Base-by-base conservation (phyloP, 2,113 vertebrate species). In the Austrofundulus limnaeus region DNA sequence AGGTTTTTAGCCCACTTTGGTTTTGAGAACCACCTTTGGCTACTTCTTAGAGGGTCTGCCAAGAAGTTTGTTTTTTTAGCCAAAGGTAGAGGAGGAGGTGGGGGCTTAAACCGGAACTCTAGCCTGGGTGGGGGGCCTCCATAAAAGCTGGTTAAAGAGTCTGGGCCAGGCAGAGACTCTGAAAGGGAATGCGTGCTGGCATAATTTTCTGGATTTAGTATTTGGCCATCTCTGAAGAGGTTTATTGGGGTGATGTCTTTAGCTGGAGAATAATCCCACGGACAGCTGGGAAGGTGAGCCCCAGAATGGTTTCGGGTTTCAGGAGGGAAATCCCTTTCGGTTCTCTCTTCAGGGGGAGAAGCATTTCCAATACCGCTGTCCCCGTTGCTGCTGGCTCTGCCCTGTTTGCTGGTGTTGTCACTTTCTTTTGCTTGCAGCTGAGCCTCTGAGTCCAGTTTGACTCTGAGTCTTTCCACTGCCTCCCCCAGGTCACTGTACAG, bases 401-500 rank as follows among this genome's bases (percentile, higher is more conserved):
- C 90, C 45, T 80, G 78, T 49, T 87, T 85, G 20, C 68, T 69
- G 1, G 47, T 66, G 47, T 92, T 94, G 5, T 90, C 84, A 15
- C 92, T 94, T 66, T 94, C 92, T 39, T 90, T 94, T 55, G 68
- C 89, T 37, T 94, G 93, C 1, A 83, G 91, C 31, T 95, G 94
- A 0, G 93, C 92, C 9, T 96, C 95, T 2, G 80, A 78, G 23
- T 97, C 94, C 41, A 96, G 93, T 57, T 94, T 94, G 0, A 90
- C 90, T 34, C 97, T 88, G 73, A 98, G 89, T 8, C 93, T 93
- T 77, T 98, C 96, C 0, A 98, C 94, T 38, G 93, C 58, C 48
- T 96, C 94, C 2, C 96, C 97, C 93, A 98, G 94, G 80, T 96
- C 94, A 9, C 94, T 91, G 41, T 96, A 98, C 0, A 99, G 91